Evolutionary conservation across 1,140 invertebrate species (phyloP), one percentile per base, ranked within the genome.

Genomic region (Apis dorsata): DNA sequence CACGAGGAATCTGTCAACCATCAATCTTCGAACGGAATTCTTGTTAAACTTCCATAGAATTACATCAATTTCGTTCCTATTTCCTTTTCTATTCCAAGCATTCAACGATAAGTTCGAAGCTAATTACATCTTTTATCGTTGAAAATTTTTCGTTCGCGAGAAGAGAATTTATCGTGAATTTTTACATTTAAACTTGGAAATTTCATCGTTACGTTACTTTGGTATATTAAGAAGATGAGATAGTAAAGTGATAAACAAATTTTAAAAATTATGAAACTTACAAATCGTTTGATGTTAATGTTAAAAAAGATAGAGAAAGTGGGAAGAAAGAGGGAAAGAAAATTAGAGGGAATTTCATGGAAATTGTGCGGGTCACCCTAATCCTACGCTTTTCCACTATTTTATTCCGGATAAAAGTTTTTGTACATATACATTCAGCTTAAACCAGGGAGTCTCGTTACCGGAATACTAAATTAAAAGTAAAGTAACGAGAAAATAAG

Each of bases 371-470:
- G 19, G 7, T 60, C 24, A n/a, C 59, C 21, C 34, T 74, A 74
- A 74, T 74, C 72, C 21, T n/a, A 24, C 57, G 57, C 21, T 60
- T 21, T 57, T 60, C 57, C 34, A 60, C 72, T 60, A 74, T 74
- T 74, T 60, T 49, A 60, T 19, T 21, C 60, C 13, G 72, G 55
- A 74, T 44, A 60, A 60, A 60, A 34, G 10, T 44, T 9, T 11
- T 17, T 44, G 55, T n/a, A 15, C 21, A 13, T 74, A 60, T n/a
- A 44, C 62, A 15, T 74, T 49, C 34, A n/a, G 19, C 13, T 59
- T 44, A 74, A 21, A 74, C 72, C 28, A 13, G 5, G 11, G 21
- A 10, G 13, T 13, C 34, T 44, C 34, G 13, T 73, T 73, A 73
- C 12, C 7, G 12, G 55, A 12, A 44, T 34, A 15, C 19, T 8